These are phyloP conservation scores for Zootermopsis nevadensis DNA, from an alignment of 2,888 invertebrate species.

Conservation along the genomic window DNA sequence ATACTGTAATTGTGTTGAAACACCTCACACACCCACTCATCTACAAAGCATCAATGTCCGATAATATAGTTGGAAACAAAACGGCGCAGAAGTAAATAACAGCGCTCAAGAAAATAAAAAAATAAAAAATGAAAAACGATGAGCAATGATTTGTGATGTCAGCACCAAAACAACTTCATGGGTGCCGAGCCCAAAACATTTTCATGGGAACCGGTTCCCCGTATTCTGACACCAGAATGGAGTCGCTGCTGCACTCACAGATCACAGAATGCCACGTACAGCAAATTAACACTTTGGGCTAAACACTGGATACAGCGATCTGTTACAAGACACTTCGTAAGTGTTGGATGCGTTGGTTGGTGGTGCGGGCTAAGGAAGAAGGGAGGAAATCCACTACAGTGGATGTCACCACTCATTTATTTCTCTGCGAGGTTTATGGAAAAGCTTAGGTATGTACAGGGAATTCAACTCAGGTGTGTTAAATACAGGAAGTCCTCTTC, in stretches of 20 bases:
- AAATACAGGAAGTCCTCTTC: too few relatives aligned
- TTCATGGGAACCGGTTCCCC: constrained; percentile 21
- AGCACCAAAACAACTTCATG: not conserved
- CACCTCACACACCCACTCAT: not conserved
- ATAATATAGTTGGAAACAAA: not conserved
- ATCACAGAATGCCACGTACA: not conserved
- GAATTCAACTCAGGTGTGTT: too few relatives aligned
- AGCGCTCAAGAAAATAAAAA: not conserved
- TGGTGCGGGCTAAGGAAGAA: too few relatives aligned
- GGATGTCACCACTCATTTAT: too few relatives aligned
- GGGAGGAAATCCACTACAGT: too few relatives aligned
- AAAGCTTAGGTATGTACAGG: too few relatives aligned
- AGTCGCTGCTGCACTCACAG: not conserved
- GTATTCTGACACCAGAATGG: constrained; percentile 6
- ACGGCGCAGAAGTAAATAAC: not conserved
- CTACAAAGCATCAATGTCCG: not conserved
- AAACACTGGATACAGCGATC: not conserved
- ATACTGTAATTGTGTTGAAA: not conserved
- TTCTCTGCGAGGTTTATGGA: too few relatives aligned
- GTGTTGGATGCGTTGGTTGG: not conserved
- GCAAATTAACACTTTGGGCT: not conserved
- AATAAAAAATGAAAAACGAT: not conserved
- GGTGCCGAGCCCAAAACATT: constrained; percentile 14
- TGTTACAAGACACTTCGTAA: not conserved
- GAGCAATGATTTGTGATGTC: constrained; percentile 32